These are phyloP conservation scores for Cenopis cana DNA, from an alignment of 2,888 invertebrate genomes.

Conservation along the genomic window DNA sequence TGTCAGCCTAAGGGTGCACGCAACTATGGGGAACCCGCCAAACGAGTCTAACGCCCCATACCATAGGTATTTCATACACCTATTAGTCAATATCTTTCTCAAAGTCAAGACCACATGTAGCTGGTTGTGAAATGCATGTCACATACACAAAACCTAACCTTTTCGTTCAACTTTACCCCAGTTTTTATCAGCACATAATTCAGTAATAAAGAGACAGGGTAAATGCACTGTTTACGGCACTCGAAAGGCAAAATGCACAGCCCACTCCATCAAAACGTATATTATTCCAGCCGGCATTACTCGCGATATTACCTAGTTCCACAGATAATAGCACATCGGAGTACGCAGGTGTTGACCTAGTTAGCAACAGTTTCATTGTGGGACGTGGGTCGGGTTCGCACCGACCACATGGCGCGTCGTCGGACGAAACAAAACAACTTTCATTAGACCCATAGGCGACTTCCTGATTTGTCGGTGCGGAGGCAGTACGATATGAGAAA, in stretches of 20 bases:
- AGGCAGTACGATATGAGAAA: no score
- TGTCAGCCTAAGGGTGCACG: no score
- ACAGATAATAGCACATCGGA: conserved; percentile 40
- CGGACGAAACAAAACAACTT: no score
- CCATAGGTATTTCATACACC: no score
- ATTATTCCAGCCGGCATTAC: conserved; percentile 32
- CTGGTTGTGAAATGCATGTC: no score
- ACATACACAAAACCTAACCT: not conserved
- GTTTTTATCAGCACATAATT: not conserved
- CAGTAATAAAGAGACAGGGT: conserved; percentile 4
- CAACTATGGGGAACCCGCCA: no score
- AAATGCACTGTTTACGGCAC: conserved; percentile 1
- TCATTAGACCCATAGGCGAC: no score
- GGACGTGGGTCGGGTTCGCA: conserved; percentile 1
- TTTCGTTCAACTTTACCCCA: not conserved
- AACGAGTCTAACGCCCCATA: no score
- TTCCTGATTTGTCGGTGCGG: no score
- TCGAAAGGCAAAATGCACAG: conserved; percentile 8
- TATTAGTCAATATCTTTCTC: no score
- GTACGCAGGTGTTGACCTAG: conserved; percentile 45
- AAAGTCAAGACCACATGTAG: no score
- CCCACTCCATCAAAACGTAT: conserved; percentile 35
- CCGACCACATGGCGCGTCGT: not conserved
- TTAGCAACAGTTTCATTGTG: conserved; percentile 44
- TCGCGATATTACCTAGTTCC: conserved; percentile 36